Evolutionary conservation across 1,140 invertebrate genomes (phyloP).

Genomic region (Cydia strobilella): DNA sequence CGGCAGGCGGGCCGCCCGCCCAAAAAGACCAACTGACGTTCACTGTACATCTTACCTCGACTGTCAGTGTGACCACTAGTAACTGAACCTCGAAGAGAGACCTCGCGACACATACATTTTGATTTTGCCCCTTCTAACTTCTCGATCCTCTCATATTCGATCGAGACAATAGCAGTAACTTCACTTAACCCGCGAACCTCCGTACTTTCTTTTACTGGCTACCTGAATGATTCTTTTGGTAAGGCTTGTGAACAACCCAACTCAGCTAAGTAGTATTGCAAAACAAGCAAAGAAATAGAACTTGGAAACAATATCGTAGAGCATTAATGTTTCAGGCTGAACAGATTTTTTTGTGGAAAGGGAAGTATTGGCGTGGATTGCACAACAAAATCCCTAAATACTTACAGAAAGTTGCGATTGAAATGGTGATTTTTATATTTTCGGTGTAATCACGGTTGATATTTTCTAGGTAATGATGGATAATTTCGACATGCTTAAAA

Average conservation of each 20-base stretch:
- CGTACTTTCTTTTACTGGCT: not conserved
- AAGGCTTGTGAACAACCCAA: not conserved
- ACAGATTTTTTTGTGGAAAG: slow-evolving; percentile 3
- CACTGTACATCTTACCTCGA: not conserved
- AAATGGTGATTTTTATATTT: no score
- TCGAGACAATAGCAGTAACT: no score
- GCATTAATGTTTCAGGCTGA: not conserved
- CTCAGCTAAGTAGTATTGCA: slow-evolving; percentile 20
- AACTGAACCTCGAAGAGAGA: not conserved
- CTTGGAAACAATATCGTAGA: slow-evolving; percentile 21
- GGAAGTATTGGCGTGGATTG: not conserved
- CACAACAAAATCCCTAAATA: not conserved
- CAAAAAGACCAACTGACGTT: not conserved
- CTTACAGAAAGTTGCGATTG: not conserved
- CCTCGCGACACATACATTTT: no score
- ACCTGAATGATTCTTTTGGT: not conserved
- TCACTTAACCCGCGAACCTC: no score
- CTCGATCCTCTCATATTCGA: no score
- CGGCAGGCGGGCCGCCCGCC: not conserved
- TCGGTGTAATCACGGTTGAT: no score
- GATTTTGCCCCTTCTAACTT: no score
- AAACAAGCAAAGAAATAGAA: slow-evolving; percentile 26
- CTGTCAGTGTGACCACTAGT: not conserved
- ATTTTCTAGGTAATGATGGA: no score
- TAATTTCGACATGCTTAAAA: no score